phyloP scores from a whole-genome alignment of 2,888 invertebrate genomes.

The Drosophila greeni region DNA sequence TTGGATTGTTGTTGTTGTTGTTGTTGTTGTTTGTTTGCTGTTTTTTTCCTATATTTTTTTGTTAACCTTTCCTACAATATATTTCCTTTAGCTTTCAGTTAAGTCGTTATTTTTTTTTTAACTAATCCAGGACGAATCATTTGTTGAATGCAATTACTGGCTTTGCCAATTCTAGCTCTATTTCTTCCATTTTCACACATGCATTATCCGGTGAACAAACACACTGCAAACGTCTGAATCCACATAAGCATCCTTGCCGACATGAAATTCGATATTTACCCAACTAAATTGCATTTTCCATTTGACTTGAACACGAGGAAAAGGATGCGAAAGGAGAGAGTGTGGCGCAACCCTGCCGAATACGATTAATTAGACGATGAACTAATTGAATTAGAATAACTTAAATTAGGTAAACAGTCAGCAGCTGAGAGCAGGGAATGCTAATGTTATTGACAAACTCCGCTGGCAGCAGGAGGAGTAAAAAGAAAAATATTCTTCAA shows the following conservation, averaged over 20 bases:
- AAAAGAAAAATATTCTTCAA: conserved; percentile 54
- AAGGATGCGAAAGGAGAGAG: background rate
- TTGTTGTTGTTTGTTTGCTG: no score
- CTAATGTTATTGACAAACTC: conserved; percentile 64
- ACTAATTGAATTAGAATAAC: conserved; percentile 74
- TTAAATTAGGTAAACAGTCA: conserved; percentile 69
- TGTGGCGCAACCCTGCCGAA: conserved; percentile 30
- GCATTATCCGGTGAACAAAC: conserved; percentile 7
- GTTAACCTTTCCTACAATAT: no score
- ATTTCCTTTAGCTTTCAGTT: background rate
- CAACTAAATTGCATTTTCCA: conserved; percentile 68
- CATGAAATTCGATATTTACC: conserved; percentile 52
- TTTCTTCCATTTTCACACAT: conserved; percentile 2
- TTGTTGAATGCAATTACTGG: conserved; percentile 17
- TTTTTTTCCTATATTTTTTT: background rate
- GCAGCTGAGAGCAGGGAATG: conserved; percentile 29
- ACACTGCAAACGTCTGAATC: conserved; percentile 5
- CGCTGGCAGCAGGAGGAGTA: conserved; percentile 14
- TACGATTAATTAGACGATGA: conserved; percentile 67
- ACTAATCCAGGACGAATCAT: background rate
- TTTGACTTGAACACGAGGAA: conserved; percentile 56
- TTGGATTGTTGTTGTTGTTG: no score
- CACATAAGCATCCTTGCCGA: conserved; percentile 28
- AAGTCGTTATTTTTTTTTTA: background rate
- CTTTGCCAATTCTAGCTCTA: conserved; percentile 1